Percentiles rank a stretch among this genome's conserved stretches.
Evolutionary conservation across 2,888 invertebrate genomes (phyloP).

Genomic region (Anoncus sp.): DNA sequence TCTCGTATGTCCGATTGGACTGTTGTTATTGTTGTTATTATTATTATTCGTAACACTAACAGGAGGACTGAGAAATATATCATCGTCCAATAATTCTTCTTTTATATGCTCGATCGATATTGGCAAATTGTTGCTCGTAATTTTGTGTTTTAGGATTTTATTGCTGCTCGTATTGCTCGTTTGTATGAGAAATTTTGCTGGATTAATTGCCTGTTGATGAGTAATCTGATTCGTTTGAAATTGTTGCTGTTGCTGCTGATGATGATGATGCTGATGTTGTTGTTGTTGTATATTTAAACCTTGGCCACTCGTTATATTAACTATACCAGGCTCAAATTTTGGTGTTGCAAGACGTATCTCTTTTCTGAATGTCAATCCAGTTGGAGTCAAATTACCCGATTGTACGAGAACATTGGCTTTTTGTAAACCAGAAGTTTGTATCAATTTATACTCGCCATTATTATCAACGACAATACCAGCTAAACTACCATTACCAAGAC

Average conservation of each 20-base stretch:
- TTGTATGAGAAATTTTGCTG: conserved; percentile 80
- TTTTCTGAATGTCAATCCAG: conserved; percentile 78
- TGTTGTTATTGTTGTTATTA: conserved; percentile 71
- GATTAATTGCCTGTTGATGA: conserved; percentile 78
- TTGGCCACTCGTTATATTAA: conserved; percentile 67
- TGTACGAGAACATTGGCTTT: conserved; percentile 81
- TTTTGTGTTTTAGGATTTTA: conserved; percentile 74
- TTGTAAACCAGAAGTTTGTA: conserved; percentile 85
- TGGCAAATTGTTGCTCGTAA: conserved; percentile 72
- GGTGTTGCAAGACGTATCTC: conserved; percentile 77
- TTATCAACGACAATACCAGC: conserved; percentile 86
- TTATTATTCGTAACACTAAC: conserved; percentile 45
- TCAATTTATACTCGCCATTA: conserved; percentile 87
- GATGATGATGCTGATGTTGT: no score
- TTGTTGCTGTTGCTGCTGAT: conserved; percentile 58
- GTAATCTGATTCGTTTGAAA: conserved; percentile 69
- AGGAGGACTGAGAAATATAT: conserved; percentile 91
- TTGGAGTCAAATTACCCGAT: conserved; percentile 77
- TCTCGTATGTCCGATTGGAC: conserved; percentile 87
- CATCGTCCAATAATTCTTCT: conserved; percentile 87
- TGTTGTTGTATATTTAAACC: conserved; percentile 72
- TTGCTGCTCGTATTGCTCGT: conserved; percentile 72
- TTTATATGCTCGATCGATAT: conserved; percentile 83
- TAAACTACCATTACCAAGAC: conserved; percentile 84
- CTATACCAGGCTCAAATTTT: conserved; percentile 75